Evolutionary conservation across 2,113 vertebrate species (phyloP).

Genomic region (Solenodon paradoxus): DNA sequence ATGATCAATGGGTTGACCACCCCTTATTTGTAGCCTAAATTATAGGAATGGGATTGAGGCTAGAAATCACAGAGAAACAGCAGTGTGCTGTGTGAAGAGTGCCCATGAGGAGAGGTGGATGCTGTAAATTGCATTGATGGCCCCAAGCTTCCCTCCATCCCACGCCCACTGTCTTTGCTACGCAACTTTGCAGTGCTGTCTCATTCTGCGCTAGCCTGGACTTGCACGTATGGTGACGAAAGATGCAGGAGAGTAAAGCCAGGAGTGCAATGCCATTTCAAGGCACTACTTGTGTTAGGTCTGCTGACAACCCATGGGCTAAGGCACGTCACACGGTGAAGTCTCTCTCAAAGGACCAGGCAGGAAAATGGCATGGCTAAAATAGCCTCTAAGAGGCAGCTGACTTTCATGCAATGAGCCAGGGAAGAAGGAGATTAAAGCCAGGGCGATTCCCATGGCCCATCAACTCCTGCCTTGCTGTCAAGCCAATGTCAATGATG

Average conservation of each 20-base stretch:
- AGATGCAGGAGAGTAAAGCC: neutral
- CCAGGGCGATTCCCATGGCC: neutral
- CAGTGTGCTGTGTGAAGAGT: neutral
- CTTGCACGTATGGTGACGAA: neutral
- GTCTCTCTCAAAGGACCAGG: neutral
- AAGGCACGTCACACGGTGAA: neutral
- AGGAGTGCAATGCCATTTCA: neutral
- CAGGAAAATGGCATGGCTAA: neutral
- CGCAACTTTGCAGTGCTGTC: neutral
- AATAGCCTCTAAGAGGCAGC: neutral
- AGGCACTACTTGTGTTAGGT: neutral
- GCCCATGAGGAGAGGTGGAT: rapidly evolving
- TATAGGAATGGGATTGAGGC: neutral
- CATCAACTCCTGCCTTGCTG: neutral
- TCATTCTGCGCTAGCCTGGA: neutral
- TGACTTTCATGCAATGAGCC: neutral
- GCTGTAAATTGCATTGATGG: neutral
- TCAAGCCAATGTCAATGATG: neutral
- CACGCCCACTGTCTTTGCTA: neutral
- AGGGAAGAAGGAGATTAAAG: neutral
- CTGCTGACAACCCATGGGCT: neutral
- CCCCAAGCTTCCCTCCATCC: neutral
- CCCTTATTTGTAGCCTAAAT: neutral
- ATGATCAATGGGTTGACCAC: neutral
- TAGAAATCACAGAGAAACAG: neutral